Percentiles rank a stretch among this genome's conserved stretches.
Conservation (phyloP, 2,888 invertebrate species). For the Nymphalis c-album region DNA sequence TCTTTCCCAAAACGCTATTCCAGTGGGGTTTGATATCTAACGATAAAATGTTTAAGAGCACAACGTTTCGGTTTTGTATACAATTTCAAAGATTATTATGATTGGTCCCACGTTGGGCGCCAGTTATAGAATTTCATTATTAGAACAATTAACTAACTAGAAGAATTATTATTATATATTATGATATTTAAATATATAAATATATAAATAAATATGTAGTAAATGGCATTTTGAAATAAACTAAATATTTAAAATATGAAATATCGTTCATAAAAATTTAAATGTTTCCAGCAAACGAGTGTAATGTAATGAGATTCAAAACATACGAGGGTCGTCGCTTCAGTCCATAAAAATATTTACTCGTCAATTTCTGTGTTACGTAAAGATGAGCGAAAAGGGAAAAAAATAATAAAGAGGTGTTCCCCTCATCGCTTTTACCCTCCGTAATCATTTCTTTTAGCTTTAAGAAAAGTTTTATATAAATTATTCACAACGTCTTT, state of each 20-base stretch:
- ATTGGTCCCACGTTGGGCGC: constrained; percentile 16
- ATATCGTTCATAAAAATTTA: constrained; percentile 17
- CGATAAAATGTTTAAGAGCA: constrained; percentile 30
- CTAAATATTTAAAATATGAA: constrained; percentile 3
- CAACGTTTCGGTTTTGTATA: constrained; percentile 25
- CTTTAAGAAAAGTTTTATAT: constrained; percentile 38
- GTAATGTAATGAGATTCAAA: constrained; percentile 37
- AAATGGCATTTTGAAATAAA: too few species aligned
- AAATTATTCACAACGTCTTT: constrained; percentile 40
- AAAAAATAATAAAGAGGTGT: constrained; percentile 41
- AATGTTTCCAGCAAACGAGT: constrained; percentile 22
- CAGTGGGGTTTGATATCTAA: constrained; percentile 37
- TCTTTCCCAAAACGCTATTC: constrained; percentile 35
- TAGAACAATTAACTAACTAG: not conserved
- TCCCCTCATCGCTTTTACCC: constrained; percentile 38
- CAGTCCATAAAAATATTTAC: constrained; percentile 44
- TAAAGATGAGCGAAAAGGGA: constrained; percentile 40
- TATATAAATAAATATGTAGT: too few species aligned
- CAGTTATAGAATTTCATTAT: not conserved
- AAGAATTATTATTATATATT: not conserved
- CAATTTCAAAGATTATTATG: constrained; percentile 15
- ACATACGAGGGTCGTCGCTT: constrained; percentile 37
- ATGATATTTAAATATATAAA: too few species aligned
- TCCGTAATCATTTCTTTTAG: constrained; percentile 37
- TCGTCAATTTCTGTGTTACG: constrained; percentile 43